Evolutionary conservation across 2,888 invertebrate genomes (phyloP).

Genomic region (Chrysolina americana): DNA sequence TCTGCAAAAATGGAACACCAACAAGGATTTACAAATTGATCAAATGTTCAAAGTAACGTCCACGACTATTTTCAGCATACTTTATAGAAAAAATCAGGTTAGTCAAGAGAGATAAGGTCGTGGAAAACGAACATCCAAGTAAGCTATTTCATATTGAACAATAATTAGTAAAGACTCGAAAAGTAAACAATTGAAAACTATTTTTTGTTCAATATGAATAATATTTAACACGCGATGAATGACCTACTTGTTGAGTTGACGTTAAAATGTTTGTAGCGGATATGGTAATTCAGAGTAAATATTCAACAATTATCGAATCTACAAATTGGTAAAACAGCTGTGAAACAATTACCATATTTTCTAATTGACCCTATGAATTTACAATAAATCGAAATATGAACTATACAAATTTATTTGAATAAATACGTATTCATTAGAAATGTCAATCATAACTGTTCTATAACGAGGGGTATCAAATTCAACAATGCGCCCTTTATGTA

Average conservation of each 20-base stretch:
- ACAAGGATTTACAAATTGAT: too few relatives aligned
- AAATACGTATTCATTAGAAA: not conserved
- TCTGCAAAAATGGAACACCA: too few relatives aligned
- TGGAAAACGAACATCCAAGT: too few relatives aligned
- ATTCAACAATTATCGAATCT: slow-evolving; percentile 4
- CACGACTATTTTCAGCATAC: too few relatives aligned
- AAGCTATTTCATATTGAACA: too few relatives aligned
- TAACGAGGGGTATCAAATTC: not conserved
- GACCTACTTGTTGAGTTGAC: slow-evolving; percentile 6
- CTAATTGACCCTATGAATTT: not conserved
- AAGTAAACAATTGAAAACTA: not conserved
- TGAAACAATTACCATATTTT: not conserved
- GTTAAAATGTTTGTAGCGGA: slow-evolving; percentile 15
- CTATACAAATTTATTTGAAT: too few relatives aligned
- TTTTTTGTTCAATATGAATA: not conserved
- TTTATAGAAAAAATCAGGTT: too few relatives aligned
- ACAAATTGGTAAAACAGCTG: slow-evolving; percentile 1
- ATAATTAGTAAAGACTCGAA: not conserved
- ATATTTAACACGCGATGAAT: not conserved
- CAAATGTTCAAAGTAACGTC: too few relatives aligned
- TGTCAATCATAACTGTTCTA: not conserved
- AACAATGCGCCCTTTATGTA: not conserved
- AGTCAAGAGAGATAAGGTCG: too few relatives aligned
- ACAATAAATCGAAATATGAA: too few relatives aligned
- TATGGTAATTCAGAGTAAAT: slow-evolving; percentile 20